These are phyloP conservation scores for Polypedilum vanderplanki DNA, from an alignment of 1,140 invertebrate species.

Conservation along the genomic window DNA sequence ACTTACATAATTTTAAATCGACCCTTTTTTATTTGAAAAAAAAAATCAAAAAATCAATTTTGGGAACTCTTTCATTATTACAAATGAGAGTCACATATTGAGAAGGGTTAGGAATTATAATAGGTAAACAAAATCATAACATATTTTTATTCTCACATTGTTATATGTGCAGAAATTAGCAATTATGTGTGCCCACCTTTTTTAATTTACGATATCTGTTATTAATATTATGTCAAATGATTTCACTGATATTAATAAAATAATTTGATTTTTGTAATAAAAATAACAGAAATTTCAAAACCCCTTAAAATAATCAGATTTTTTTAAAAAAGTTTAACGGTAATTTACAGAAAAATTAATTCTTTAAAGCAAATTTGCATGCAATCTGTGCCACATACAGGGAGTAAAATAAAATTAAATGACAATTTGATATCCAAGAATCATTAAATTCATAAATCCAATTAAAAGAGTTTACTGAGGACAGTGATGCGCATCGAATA, in stretches of 20 bases:
- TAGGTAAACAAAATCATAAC: neutral
- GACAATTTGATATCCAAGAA: neutral
- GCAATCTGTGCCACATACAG: neutral
- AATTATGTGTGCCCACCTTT: conserved; percentile 19
- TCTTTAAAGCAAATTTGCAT: neutral
- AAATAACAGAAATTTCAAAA: too few species aligned
- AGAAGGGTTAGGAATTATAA: neutral
- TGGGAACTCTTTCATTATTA: neutral
- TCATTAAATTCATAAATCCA: neutral
- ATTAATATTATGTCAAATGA: neutral
- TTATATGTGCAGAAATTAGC: conserved; percentile 15
- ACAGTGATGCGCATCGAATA: neutral
- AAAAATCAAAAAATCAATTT: too few species aligned
- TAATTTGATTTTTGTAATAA: too few species aligned
- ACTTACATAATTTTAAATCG: too few species aligned
- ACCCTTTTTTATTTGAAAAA: too few species aligned
- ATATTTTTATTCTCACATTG: neutral
- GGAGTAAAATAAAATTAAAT: neutral
- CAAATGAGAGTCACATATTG: neutral
- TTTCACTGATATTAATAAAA: too few species aligned
- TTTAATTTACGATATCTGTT: conserved; percentile 28
- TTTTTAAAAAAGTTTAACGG: too few species aligned
- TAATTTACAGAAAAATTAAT: neutral
- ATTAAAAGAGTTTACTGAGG: too few species aligned
- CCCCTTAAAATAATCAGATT: too few species aligned